A percentile compares a stretch with the other conserved stretches of the same genome.
Evolutionary conservation across 2,113 vertebrate species (phyloP).

Genomic region (Thalassarche chlororhynchos): DNA sequence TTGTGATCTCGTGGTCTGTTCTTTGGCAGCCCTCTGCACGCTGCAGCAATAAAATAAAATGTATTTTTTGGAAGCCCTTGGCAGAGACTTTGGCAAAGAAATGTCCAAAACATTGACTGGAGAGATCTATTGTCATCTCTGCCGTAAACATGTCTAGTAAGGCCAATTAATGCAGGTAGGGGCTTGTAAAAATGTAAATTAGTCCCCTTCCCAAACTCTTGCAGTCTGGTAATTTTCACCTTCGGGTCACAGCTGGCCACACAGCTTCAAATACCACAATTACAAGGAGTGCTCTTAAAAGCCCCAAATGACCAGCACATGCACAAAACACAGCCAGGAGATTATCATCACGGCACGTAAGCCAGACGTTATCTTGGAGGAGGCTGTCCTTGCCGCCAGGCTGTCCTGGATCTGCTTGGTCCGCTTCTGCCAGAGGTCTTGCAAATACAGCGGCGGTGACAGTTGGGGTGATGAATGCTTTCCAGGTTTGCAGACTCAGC

Average conservation of each 20-base stretch:
- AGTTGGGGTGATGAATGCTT: fast-evolving
- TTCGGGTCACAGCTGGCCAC: not conserved
- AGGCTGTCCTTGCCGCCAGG: not conserved
- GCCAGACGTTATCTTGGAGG: fast-evolving
- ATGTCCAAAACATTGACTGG: not conserved
- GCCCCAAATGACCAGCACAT: too few species aligned
- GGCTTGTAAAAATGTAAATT: not conserved
- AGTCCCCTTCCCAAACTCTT: not conserved
- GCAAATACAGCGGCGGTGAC: fast-evolving
- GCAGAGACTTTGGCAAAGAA: not conserved
- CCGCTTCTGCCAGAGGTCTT: not conserved
- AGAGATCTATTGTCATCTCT: not conserved
- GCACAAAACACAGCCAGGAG: not conserved
- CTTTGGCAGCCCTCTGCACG: not conserved
- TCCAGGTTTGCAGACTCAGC: not conserved
- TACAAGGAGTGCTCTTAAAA: not conserved
- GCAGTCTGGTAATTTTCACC: not conserved
- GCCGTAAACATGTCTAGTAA: not conserved
- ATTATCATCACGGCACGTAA: fast-evolving
- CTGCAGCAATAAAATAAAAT: slow-evolving; percentile 8
- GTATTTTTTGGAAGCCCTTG: slow-evolving; percentile 14
- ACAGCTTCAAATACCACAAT: not conserved
- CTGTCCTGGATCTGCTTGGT: too few species aligned
- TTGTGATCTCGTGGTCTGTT: slow-evolving; percentile 27
- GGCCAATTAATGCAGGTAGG: not conserved